These are phyloP conservation scores for Acipenser oxyrinchus DNA, from an alignment of 2,797 vertebrate genomes.

Conservation along the genomic window DNA sequence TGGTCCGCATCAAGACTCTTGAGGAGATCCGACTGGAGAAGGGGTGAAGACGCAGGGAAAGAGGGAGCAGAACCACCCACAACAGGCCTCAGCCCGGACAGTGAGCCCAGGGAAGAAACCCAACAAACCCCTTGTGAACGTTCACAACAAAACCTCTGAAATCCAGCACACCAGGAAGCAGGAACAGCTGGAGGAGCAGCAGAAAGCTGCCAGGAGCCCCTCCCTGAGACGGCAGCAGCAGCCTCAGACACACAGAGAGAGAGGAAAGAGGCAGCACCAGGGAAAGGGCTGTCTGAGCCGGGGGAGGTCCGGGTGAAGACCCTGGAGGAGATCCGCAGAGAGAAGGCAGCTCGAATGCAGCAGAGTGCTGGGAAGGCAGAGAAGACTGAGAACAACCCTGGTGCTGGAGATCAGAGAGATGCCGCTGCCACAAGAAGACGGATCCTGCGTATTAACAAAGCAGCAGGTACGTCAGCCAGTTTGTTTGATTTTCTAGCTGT, in stretches of 20 bases:
- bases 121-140: slow-evolving; percentile 23
- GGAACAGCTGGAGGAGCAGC: slow-evolving; percentile 49
- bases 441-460: slow-evolving; percentile 51
- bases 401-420: slow-evolving; percentile 25
- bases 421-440: slow-evolving; percentile 28
- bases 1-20: slow-evolving; percentile 81
- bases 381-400: slow-evolving; percentile 20
- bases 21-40: slow-evolving; percentile 86
- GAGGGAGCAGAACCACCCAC: slow-evolving; percentile 16
- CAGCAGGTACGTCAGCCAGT: slow-evolving; percentile 24
- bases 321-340: slow-evolving; percentile 82
- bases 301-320: slow-evolving; percentile 73
- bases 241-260: slow-evolving; percentile 1
- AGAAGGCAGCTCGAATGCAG: slow-evolving; percentile 73
- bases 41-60: slow-evolving; percentile 41
- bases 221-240: not conserved
- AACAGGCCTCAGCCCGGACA: slow-evolving; percentile 11
- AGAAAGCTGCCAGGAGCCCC: slow-evolving; percentile 29
- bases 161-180: slow-evolving; percentile 64
- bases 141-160: slow-evolving; percentile 59
- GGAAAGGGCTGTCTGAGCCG: slow-evolving; percentile 9
- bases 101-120: slow-evolving; percentile 33
- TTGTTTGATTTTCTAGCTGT: slow-evolving; percentile 2
- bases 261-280: slow-evolving; percentile 6
- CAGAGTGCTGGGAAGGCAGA: slow-evolving; percentile 30